A percentile compares a stretch with the other conserved stretches of the same genome.
Evolutionary conservation across 2,888 invertebrate species (phyloP).

Genomic region (Heliconius erato): DNA sequence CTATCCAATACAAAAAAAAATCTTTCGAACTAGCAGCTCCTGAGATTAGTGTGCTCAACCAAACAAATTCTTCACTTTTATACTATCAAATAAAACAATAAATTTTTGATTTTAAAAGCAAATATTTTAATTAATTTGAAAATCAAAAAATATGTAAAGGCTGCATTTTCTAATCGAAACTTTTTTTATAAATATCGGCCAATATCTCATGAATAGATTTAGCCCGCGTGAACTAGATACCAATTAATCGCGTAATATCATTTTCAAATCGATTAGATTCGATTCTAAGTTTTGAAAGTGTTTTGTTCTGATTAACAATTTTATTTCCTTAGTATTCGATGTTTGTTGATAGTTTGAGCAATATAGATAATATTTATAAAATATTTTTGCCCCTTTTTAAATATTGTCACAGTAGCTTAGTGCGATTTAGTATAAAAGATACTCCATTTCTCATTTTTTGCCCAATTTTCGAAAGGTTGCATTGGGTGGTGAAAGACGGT

Average conservation of each 20-base stretch:
- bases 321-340: conserved; percentile 6
- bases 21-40: too few species aligned
- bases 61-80: too few species aligned
- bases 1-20: too few species aligned
- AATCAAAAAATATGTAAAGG: neutral
- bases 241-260: conserved; percentile 31
- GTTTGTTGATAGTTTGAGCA: neutral
- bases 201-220: neutral
- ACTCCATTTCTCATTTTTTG: too few species aligned
- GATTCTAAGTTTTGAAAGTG: conserved; percentile 37
- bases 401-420: too few species aligned
- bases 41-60: too few species aligned
- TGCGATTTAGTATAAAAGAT: too few species aligned
- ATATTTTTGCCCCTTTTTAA: neutral
- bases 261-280: conserved; percentile 37
- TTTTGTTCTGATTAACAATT: conserved; percentile 34
- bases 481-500: too few species aligned
- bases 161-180: neutral
- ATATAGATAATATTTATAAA: neutral
- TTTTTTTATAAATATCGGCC: neutral
- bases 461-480: too few species aligned
- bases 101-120: too few species aligned
- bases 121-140: too few species aligned
- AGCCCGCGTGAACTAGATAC: conserved; percentile 28
- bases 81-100: too few species aligned